Evolutionary conservation across 2,888 invertebrate species (phyloP).

Genomic region (Drosophila histrio): DNA sequence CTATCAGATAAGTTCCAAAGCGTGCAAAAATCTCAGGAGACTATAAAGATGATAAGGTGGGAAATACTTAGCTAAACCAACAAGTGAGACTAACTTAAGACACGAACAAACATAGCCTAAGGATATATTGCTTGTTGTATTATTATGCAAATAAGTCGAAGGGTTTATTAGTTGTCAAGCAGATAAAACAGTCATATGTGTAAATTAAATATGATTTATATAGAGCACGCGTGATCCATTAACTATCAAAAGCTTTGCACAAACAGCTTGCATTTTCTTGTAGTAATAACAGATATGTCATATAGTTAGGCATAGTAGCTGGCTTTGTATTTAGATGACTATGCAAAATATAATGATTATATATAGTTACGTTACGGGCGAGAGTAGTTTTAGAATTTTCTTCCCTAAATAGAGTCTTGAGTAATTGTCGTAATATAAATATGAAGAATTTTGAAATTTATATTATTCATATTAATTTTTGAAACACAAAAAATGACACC

Average conservation of each 20-base stretch:
- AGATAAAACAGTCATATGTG: constrained; percentile 5
- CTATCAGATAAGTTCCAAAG: constrained; percentile 1
- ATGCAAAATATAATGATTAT: background rate
- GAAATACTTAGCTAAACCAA: constrained; percentile 19
- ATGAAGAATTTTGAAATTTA: too few relatives aligned
- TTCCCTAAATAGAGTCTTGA: too few relatives aligned
- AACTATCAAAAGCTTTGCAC: constrained; percentile 2
- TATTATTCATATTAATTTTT: too few relatives aligned
- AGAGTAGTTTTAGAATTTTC: background rate
- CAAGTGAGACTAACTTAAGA: constrained; percentile 2
- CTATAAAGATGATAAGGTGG: constrained; percentile 21
- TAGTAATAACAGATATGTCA: constrained; percentile 5
- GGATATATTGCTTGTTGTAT: constrained; percentile 5
- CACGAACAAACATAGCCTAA: background rate
- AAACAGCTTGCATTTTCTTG: background rate
- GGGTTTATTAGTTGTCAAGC: constrained; percentile 24
- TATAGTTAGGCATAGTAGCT: constrained; percentile 2
- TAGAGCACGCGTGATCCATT: constrained; percentile 10
- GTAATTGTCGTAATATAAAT: too few relatives aligned
- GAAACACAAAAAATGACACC: too few relatives aligned
- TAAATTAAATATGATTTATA: constrained; percentile 21
- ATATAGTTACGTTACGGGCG: background rate
- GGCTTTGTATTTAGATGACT: constrained; percentile 23
- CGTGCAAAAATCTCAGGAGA: background rate
- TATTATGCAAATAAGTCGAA: constrained; percentile 37